Evolutionary conservation across 2,797 vertebrate species (phyloP), one percentile per base, ranked within the genome.

Genomic region (Podarcis lilfordi): DNA sequence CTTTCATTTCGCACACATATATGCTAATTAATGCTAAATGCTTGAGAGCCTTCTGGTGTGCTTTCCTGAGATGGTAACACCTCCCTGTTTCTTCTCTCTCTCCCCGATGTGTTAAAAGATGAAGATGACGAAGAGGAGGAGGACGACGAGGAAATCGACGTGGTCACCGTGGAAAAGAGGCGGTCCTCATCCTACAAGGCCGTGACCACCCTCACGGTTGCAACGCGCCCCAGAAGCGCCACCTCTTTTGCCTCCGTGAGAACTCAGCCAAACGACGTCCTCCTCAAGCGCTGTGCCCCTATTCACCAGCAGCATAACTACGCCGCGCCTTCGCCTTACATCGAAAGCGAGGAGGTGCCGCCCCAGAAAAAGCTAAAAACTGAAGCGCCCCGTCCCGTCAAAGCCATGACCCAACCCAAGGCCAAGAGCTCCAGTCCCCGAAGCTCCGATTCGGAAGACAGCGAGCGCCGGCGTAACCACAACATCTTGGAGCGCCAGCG

Each of bases 281-380:
- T 98, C 92, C 95, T 99, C 66, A 99, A 99, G 88, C 97, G 98
- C 78, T 95, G 97, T 0, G 97, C 97, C 50, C 98, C 98, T 2
- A 98, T 99, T 92, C 99, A 99, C 95, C 99, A 99, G 97, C 98
- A 99, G 82, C 99, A 99, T 96, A 99, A 99, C 97, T 99, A 99
- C 2, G 99, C 99, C 0, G 99, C 99, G 1, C 99, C 98, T 1
- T 99, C 98, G 0, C 99, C 98, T 0, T 99, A 98, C 3, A 95
- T 98, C n/a, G 97, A 98, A 83, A 96, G 92, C 0, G 98, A 99
- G 87, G 98, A 98, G 1, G 97, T 97, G 0, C 96, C 97, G 2
- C 99, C 98, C 0, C 98, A 98, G 55, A 99, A 99, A 91, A 99
- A 98, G 95, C 96, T 97, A 35, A 97, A 97, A 94, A 96, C 96